Base-by-base conservation (phyloP, 2,797 vertebrate genomes). In the Hapalemur alaotrensis region DNA sequence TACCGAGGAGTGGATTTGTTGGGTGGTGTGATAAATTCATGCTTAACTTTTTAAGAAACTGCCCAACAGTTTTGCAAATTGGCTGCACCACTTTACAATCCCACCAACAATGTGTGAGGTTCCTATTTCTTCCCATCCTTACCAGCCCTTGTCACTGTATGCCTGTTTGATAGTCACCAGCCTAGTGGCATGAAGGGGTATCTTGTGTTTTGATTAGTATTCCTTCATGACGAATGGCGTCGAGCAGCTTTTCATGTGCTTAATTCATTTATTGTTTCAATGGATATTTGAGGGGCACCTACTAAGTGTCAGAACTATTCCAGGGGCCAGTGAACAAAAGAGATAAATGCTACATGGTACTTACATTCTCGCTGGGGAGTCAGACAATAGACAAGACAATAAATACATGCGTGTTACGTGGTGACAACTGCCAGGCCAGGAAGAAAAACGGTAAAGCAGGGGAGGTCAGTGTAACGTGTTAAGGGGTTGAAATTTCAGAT, bases 21-120 rank as follows among this genome's bases (percentile, higher is more conserved):
- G 3, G 25, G n/a, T 73, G 14, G 20, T 3, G 32, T 30, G 6
- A 12, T 28, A 35, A 84, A 69, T 75, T 67, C 38, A 43, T 50
- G 22, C 48, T 79, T 80, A 59, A 41, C 23, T 79, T 92, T 75
- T 54, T 17, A 86, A 93, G 65, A 82, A 95, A 69, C 0, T 23
- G 11, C 38, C 46, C 18, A 65, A 43, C 1, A 38, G 11, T 63
- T 63, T 35, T 83, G 78, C 20, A 78, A 35, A 84, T 48, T 35
- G n/a, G 25, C 23, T 25, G 9, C 22, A 43, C 32, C 41, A 10
- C 59, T 76, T 59, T 67, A 54, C 32, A 41, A n/a, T 52, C 43
- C 12, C 18, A 18, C 41, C 46, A 50, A 52, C 46, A 15, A 43
- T 1, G 20, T 23, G 6, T 20, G 7, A 41, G 9, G 15, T 32